Conservation (phyloP, 2,888 invertebrate genomes). For the Cloeon dipterum region DNA sequence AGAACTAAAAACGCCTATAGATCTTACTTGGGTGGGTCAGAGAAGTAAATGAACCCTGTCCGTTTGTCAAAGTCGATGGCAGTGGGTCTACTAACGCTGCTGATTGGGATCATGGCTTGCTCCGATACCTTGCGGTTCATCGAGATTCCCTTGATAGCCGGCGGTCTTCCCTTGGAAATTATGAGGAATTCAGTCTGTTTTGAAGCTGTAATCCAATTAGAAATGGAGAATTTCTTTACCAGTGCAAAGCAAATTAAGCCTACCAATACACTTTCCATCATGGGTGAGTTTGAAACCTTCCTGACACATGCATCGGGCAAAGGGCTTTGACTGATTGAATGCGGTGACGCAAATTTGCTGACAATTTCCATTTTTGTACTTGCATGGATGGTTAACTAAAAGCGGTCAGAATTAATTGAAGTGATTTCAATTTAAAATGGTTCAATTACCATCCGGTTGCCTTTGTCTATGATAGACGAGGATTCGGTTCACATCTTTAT, state of each 20-base stretch:
- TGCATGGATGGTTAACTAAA: conserved; percentile 42
- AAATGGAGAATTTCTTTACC: no score
- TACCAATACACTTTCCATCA: conserved; percentile 34
- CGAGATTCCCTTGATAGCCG: conserved; percentile 43
- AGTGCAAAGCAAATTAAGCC: conserved; percentile 16
- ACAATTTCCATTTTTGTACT: conserved; percentile 40
- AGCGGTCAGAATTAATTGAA: conserved; percentile 7
- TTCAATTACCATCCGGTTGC: conserved; percentile 41
- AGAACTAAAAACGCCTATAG: no score
- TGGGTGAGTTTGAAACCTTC: conserved; percentile 40
- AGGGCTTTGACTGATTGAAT: conserved; percentile 25
- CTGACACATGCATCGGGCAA: conserved; percentile 44
- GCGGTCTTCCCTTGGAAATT: conserved; percentile 38
- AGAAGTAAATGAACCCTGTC: conserved; percentile 36
- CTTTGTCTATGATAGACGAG: conserved; percentile 52
- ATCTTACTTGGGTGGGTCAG: conserved; percentile 27
- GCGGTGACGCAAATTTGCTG: conserved; percentile 49
- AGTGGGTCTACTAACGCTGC: conserved; percentile 35
- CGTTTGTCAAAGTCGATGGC: conserved; percentile 43
- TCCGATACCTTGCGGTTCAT: conserved; percentile 16
- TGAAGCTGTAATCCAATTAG: conserved; percentile 18
- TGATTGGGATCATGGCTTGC: conserved; percentile 38
- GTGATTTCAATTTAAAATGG: neutral
- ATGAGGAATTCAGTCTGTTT: conserved; percentile 38
- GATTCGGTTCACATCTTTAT: conserved; percentile 35